Conservation (phyloP, 2,113 vertebrate genomes). For the Gymnorhina tibicen region DNA sequence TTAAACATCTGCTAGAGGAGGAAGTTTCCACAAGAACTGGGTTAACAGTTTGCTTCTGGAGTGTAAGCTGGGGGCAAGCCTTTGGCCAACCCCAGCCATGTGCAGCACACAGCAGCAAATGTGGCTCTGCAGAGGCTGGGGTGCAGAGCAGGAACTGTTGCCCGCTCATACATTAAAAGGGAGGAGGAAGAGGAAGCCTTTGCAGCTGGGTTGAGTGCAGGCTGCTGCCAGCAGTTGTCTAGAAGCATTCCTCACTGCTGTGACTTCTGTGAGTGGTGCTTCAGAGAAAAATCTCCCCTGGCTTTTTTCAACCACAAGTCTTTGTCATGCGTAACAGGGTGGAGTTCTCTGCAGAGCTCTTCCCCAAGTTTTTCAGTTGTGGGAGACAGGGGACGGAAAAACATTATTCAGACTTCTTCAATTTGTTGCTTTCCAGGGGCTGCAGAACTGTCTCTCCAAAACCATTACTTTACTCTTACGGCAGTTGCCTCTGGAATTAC, state of each 20-base stretch:
- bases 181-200: not conserved
- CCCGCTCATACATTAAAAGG: accelerated
- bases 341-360: not conserved
- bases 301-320: not conserved
- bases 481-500: constrained; percentile 1
- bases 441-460: not conserved
- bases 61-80: not conserved
- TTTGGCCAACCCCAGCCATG: not conserved
- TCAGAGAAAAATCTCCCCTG: not conserved
- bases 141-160: not conserved
- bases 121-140: not conserved
- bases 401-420: not conserved
- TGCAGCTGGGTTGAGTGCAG: not conserved
- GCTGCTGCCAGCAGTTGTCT: not conserved
- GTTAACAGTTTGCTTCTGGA: not conserved
- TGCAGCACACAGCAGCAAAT: not conserved
- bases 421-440: not conserved
- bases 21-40: not conserved
- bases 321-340: not conserved
- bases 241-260: not conserved
- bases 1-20: not conserved
- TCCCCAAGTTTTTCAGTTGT: not conserved
- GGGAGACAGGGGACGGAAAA: not conserved
- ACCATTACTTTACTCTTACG: not conserved
- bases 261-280: not conserved